Conservation (phyloP, 2,888 invertebrate species). For the Psylliodes chrysocephalus region DNA sequence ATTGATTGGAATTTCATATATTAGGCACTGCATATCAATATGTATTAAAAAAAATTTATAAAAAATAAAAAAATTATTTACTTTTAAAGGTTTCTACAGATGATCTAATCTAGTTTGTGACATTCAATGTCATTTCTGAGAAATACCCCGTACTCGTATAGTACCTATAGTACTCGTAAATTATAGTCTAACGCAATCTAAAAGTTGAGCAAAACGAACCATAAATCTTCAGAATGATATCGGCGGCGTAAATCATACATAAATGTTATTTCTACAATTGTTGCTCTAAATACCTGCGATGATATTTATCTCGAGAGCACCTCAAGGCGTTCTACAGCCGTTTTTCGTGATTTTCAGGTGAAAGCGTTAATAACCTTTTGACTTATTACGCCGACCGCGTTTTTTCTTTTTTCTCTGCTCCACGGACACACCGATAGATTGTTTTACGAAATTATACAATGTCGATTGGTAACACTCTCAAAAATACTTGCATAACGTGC, state of each 20-base stretch:
- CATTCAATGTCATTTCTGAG: too few relatives aligned
- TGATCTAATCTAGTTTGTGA: too few relatives aligned
- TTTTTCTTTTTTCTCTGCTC: conserved; percentile 14
- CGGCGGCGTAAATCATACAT: conserved; percentile 20
- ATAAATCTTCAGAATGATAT: conserved; percentile 10
- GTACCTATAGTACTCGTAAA: too few relatives aligned
- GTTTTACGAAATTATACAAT: conserved; percentile 33
- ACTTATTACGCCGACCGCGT: conserved; percentile 27
- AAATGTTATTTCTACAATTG: conserved; percentile 22
- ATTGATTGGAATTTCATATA: too few relatives aligned
- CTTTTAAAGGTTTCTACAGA: too few relatives aligned
- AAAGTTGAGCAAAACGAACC: not conserved
- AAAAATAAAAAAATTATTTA: too few relatives aligned
- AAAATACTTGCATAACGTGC: conserved; percentile 21
- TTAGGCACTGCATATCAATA: too few relatives aligned
- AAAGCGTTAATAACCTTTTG: conserved; percentile 33
- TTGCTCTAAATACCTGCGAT: conserved; percentile 24
- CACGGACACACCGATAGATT: conserved; percentile 24
- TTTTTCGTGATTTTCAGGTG: conserved; percentile 33
- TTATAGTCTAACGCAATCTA: too few relatives aligned
- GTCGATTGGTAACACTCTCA: conserved; percentile 27
- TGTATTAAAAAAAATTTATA: too few relatives aligned
- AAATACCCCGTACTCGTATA: too few relatives aligned
- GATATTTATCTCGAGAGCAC: conserved; percentile 19
- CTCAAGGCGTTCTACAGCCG: conserved; percentile 7